Base-by-base conservation (phyloP, 1,140 invertebrate genomes). In the Catajapyx aquilonaris region DNA sequence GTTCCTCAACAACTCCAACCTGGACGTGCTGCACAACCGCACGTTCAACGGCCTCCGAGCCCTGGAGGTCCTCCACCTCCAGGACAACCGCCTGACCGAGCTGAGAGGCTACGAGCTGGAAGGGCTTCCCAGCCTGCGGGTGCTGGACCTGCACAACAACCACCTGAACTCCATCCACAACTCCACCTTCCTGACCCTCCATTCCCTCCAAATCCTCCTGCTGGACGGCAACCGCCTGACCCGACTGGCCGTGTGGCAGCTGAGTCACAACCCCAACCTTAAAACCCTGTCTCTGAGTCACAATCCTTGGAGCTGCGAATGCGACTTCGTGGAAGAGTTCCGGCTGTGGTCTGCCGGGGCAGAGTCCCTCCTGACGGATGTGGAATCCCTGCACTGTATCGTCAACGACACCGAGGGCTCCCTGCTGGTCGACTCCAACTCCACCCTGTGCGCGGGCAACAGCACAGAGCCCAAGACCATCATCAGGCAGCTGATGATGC, bases 221-320 rank as follows among this genome's bases (percentile, higher is more conserved):
- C 52, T 91, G 20, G 76, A 87, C 51, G 67, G 75, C 50, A 91
- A 91, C 54, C 61, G 66, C 35, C 61, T 91, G 20, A 66, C 63
- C 13, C 69, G 64, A 5, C 72, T 81, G 45, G 63, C 75, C 17
- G 66, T 86, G 5, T 87, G 81, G 80, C 66, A 74, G 44, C 55
- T 84, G 45, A 68, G 71, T 20, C 55, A 69, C 35, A 81, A 81
- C 37, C 55, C 63, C 1, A 60, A 67, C 4, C 60, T 88, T 30
- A 70, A 74, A 4, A 68, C 74, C 47, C 53, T 86, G 37, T 71
- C 66, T 1, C 53, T 90, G 20, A 66, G 76, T 1, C 67, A 64
- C 4, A 91, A 90, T 55, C 78, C 78, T 2, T 91, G 83, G 83
- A 75, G 73, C 20, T 90, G 86, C 54, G 73, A 81, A 39, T 90